phyloP scores from a whole-genome alignment of 1,140 invertebrate genomes.

The Sycophila sp. region DNA sequence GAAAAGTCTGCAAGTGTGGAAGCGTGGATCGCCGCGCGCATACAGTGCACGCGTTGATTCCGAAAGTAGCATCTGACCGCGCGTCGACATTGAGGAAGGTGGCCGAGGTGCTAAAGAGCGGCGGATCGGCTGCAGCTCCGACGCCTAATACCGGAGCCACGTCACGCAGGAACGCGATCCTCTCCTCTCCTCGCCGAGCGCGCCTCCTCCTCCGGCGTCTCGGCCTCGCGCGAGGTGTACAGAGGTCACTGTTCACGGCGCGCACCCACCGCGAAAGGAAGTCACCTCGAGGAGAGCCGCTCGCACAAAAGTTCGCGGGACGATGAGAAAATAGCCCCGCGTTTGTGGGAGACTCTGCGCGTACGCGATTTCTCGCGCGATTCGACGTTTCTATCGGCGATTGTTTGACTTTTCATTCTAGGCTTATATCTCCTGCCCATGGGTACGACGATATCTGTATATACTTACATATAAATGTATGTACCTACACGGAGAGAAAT shows the following conservation, averaged over 20 bases:
- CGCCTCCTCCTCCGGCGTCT: constrained; percentile 17
- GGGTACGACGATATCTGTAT: too few relatives aligned
- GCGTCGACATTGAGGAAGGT: too few relatives aligned
- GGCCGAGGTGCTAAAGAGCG: neutral
- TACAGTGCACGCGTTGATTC: neutral
- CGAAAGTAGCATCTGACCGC: neutral
- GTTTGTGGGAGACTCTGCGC: too few relatives aligned
- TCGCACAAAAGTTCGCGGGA: neutral
- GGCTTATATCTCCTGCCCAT: too few relatives aligned
- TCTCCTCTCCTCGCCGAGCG: constrained; percentile 28
- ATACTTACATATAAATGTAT: too few relatives aligned
- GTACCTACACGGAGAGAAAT: too few relatives aligned
- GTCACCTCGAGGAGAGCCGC: neutral
- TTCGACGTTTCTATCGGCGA: too few relatives aligned
- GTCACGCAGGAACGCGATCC: constrained; percentile 59
- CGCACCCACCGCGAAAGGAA: constrained; percentile 9
- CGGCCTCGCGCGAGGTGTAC: neutral
- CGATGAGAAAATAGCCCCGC: too few relatives aligned
- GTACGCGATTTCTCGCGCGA: too few relatives aligned
- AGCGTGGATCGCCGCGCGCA: too few relatives aligned
- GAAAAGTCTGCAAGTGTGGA: too few relatives aligned
- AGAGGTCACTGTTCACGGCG: constrained; percentile 29
- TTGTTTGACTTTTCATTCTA: too few relatives aligned
- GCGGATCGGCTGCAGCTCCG: neutral
- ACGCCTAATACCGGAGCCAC: constrained; percentile 51